These are phyloP conservation scores for Labeo catla DNA, from an alignment of 2,113 vertebrate species.

Conservation along the genomic window DNA sequence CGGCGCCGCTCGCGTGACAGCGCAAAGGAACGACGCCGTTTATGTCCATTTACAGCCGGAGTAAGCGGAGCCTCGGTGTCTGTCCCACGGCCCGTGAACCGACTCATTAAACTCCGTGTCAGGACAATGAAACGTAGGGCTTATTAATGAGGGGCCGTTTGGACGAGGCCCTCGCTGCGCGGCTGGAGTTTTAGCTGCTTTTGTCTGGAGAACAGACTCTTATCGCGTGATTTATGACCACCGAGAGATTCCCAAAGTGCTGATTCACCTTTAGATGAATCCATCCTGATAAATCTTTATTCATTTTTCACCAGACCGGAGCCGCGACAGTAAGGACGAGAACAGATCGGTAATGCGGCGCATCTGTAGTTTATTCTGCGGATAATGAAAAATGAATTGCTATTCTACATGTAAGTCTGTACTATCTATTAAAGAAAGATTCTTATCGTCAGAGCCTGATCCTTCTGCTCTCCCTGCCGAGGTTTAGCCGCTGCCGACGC, in stretches of 20 bases:
- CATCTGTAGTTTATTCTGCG: not conserved
- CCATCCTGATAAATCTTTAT: not conserved
- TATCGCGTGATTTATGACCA: not conserved
- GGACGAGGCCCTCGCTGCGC: not conserved
- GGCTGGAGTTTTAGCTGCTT: not conserved
- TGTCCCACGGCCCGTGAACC: not conserved
- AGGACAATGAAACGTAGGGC: not conserved
- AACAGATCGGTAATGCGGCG: not conserved
- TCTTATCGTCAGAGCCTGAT: not conserved
- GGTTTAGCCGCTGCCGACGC: not conserved
- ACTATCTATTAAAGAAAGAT: not conserved
- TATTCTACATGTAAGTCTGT: not conserved
- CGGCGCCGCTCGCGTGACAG: not conserved
- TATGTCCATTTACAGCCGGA: not conserved
- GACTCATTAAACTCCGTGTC: not conserved
- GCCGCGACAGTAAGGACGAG: not conserved
- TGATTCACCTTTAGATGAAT: constrained; percentile 13
- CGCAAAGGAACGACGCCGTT: not conserved
- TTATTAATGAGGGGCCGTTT: not conserved
- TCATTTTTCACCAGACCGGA: not conserved
- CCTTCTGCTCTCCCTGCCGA: not conserved
- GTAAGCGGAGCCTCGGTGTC: not conserved
- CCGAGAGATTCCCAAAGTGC: constrained; percentile 1
- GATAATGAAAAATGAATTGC: constrained; percentile 3
- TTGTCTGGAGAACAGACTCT: not conserved